Percentiles rank a stretch among this genome's conserved stretches.
phyloP scores from a whole-genome alignment of 2,797 vertebrate species.

The Anabas testudineus region DNA sequence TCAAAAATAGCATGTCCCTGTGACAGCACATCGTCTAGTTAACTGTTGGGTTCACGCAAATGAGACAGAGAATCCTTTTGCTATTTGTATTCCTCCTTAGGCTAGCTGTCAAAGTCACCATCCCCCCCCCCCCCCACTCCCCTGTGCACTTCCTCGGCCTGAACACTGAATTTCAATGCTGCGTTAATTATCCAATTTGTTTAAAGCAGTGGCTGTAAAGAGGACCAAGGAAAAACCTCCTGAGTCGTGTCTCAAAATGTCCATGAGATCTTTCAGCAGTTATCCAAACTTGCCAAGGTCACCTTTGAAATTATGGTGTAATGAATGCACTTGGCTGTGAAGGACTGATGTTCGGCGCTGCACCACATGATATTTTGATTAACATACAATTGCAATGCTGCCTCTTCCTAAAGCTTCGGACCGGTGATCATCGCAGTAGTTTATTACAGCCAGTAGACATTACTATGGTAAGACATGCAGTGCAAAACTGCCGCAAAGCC shows the following conservation, averaged over 20 bases:
- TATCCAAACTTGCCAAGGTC: conserved; percentile 73
- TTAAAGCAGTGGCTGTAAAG: conserved; percentile 71
- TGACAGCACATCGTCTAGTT: conserved; percentile 58
- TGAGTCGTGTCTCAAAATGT: conserved; percentile 49
- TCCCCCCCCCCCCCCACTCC: conserved; percentile 63
- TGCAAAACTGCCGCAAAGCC: conserved; percentile 63
- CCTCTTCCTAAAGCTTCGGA: conserved; percentile 67
- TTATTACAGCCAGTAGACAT: conserved; percentile 78
- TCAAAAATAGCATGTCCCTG: conserved; percentile 59
- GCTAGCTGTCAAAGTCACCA: conserved; percentile 76
- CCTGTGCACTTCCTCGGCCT: conserved; percentile 61
- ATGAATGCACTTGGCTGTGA: conserved; percentile 70
- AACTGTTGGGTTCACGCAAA: conserved; percentile 55
- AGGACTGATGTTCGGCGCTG: conserved; percentile 71
- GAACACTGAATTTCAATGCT: conserved; percentile 71
- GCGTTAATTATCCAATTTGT: conserved; percentile 75
- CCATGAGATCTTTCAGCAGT: conserved; percentile 54
- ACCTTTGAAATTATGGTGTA: conserved; percentile 69
- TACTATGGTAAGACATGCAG: conserved; percentile 65
- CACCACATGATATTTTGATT: conserved; percentile 77
- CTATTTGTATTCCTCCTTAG: conserved; percentile 77
- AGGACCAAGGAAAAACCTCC: conserved; percentile 58
- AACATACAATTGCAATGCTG: conserved; percentile 79
- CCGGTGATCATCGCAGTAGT: conserved; percentile 73
- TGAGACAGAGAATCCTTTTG: conserved; percentile 43